Evolutionary conservation across 2,888 invertebrate genomes (phyloP), one percentile per base, ranked within the genome.

Genomic region (Scrobipalpa costella): DNA sequence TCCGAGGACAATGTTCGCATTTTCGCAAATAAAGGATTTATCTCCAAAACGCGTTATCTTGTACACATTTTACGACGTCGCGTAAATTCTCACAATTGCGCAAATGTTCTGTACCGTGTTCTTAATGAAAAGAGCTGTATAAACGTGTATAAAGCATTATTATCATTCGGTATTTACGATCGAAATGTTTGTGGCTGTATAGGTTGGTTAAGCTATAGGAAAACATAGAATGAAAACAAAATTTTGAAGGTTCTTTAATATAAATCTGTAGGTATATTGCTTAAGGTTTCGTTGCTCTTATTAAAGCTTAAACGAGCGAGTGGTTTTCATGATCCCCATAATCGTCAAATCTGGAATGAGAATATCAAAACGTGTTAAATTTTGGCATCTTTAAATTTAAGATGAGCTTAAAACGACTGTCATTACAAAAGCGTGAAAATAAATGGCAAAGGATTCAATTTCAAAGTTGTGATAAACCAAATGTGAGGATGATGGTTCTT

Each of bases 41-140:
- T 72, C 69, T 64, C 61, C 64, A 64, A 70, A 72, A 67, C 68
- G 63, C 68, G 68, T 74, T 72, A 73, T 74, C 72, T 73, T 71
- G 71, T 69, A 63, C 70, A 75, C 71, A 72, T 75, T 78, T 77
- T 76, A 77, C 73, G 73, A 70, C 69, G 64, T 65, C 68, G 71
- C 74, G 77, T 78, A 77, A 78, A 78, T 76, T 74, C 74, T 71
- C 72, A 66, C 67, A 68, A 72, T 70, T 72, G 73, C 74, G 70
- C 74, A 73, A 76, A 74, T 70, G 69, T 73, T 72, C 73, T 70
- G 71, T 72, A 71, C 71, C 70, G 72, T 67, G 69, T 69, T 66
- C 73, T 75, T 79, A 77, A 78, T 77, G 77, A 77, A 77, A 73
- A 69, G 72, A 72, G 72, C 73, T 69, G 69, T 72, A 70, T 73